Evolutionary conservation across 2,113 vertebrate species (phyloP), one percentile per base, ranked within the genome.

Genomic region (Sebastes fasciatus): DNA sequence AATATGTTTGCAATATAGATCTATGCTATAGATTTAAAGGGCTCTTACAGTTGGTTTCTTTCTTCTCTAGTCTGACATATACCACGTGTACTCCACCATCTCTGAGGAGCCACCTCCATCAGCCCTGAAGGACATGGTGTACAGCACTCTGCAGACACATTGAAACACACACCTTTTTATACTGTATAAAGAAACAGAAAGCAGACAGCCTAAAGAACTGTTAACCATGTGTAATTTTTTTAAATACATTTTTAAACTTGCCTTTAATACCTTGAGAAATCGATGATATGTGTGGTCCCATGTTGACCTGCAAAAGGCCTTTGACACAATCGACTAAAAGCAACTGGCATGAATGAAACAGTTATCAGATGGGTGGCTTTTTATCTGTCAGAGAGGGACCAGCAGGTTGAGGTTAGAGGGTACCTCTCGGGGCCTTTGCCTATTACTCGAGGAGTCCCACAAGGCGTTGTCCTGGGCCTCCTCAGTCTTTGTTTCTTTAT

Each of bases 61-160:
- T 71, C n/a, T 58, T 55, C 45, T 48, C 16, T 64, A 86, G 77
- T 34, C 1, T 45, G 58, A 69, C 9, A 40, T 57, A 8, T 80
- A 89, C 46, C 87, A 91, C 6, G 0, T 65, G 21, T 93, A 92
- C 13, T 14, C 26, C 43, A 70, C 34, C 40, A 88, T 93, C 66
- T 0, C 83, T 11, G 83, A 89, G 2, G 8, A 63, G 26, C 80
- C 48, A 26, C 26, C 54, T 58, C 12, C 13, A 57, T 12, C 63
- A 51, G 21, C 7, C 21, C 7, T 55, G 26, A 34, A 8, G 2
- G 19, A 78, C 3, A 34, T 21, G 3, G 6, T 51, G 8, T 87
- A 88, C 52, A 89, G 57, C 74, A 66, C 66, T 10, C 2, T 86
- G 48, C 72, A 88, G 54, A 6, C 40, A 42, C 52, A 78, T 0